Base-by-base conservation (phyloP, 2,797 vertebrate genomes). In the Cyclopterus lumpus region DNA sequence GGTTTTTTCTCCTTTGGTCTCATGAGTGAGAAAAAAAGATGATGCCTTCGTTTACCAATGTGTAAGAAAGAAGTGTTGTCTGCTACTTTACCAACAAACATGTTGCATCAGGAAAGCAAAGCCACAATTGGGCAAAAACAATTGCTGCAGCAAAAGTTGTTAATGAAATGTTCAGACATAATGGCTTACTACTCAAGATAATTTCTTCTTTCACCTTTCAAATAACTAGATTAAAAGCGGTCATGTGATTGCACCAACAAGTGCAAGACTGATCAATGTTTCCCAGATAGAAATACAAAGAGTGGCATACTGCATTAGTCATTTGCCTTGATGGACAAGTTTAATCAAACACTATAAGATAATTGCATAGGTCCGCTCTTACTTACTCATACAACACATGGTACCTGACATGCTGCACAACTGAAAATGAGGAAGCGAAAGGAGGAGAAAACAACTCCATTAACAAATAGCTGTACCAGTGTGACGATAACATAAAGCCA, bases 401-500 rank as follows among this genome's bases (percentile, higher is more conserved):
- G 12, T 34, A 26, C 30, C 11, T 40, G 16, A 38, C 42, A 68
- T 24, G 22, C 53, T 42, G 28, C 42, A 66, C 57, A 87, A 74
- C 53, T 42, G 28, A 61, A 71, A 70, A 67, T 38, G 20, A 78
- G 73, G 77, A 88, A 87, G 40, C 44, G 65, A 82, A 81, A 88
- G 51, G 59, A 48, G 15, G 18, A 46, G 3, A 77, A 54, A 64
- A 67, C 15, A 16, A n/a, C 3, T 59, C 16, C 1, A 51, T 26
- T 57, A 26, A 44, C 49, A 73, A 11, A 36, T 1, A 34, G 1
- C 34, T 15, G 42, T 1, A 30, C 28, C 8, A 51, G 14, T 58
- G 11, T 26, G 34, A 15, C 10, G 12, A 20, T 16, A 46, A 71
- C 54, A 64, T 20, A 54, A n/a, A 63, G 34, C 28, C 14, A 22